Evolutionary conservation across 2,888 invertebrate genomes (phyloP), one percentile per base, ranked within the genome.

Genomic region (Congeria kusceri): DNA sequence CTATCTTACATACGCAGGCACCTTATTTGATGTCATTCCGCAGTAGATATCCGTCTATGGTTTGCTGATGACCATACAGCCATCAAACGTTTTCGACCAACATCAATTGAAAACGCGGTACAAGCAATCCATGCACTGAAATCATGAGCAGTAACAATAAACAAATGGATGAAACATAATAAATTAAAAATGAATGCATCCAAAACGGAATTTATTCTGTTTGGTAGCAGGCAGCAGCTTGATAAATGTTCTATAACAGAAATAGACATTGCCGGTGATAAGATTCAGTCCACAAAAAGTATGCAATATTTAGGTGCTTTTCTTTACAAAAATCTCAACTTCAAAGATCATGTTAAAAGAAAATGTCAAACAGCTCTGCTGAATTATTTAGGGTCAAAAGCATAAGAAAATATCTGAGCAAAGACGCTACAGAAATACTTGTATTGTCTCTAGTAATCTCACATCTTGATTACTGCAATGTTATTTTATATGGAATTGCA

Each of bases 341-440:
- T 20, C 46, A 68, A 68, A 46, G 68, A 68, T 4, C 64, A 71
- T 44, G 56, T 64, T 2, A 71, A 71, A 57, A 39, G 20, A 2
- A 68, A 68, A n/a, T 72, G 72, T 28, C 23, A 29, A 47, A 65
- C 58, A 49, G 72, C 72, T 11, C 65, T 72, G 64, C 49, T 65
- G 32, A 75, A 69, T n/a, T 75, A 63, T 58, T 75, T 13, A 75
- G 28, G 46, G 65, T 72, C 11, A 72, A 72, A 25, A 72, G 53
- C n/a, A 72, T 65, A 18, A 20, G 65, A 1, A 64, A 65, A 72
- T 65, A 65, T 47, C 59, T 72, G 18, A 72, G 59, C 18, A 28
- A 49, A 56, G 75, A 68, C 20, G 68, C 75, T n/a, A 75, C 75
- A 15, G 62, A 66, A 23, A 39, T 49, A 15, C 59, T 69, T 3